A percentile compares a stretch with the other conserved stretches of the same genome.
phyloP scores from a whole-genome alignment of 2,888 invertebrate genomes.

The Trachelus stipa region DNA sequence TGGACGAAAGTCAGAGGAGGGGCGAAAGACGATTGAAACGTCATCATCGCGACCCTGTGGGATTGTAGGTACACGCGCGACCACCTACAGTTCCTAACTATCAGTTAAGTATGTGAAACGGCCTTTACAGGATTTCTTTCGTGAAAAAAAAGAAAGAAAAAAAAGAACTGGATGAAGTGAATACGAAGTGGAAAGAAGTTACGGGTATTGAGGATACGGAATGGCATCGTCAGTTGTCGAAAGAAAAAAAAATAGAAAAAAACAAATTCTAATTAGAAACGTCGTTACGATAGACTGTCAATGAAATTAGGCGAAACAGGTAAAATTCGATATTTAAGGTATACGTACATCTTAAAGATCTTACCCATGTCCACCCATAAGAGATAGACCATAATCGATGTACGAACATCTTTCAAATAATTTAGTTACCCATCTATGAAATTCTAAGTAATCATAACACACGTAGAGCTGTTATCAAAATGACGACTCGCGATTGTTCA shows the following conservation, averaged over 20 bases:
- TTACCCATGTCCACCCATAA: too few species aligned
- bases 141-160: neutral
- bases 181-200: neutral
- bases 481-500: too few species aligned
- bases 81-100: slow-evolving; percentile 7
- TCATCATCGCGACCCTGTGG: neutral
- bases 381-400: too few species aligned
- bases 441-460: too few species aligned
- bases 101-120: slow-evolving; percentile 1
- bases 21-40: neutral
- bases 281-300: too few species aligned
- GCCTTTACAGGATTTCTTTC: neutral
- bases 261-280: too few species aligned
- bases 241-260: neutral
- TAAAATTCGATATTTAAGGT: too few species aligned
- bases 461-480: too few species aligned
- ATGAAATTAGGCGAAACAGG: too few species aligned
- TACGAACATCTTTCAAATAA: too few species aligned
- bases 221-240: neutral
- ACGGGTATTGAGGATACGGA: neutral
- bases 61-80: slow-evolving; percentile 7
- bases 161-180: neutral
- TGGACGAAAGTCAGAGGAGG: neutral
- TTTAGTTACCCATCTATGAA: too few species aligned
- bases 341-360: too few species aligned